phyloP scores from a whole-genome alignment of 2,797 vertebrate genomes.

The Sebastes ruberrimus region DNA sequence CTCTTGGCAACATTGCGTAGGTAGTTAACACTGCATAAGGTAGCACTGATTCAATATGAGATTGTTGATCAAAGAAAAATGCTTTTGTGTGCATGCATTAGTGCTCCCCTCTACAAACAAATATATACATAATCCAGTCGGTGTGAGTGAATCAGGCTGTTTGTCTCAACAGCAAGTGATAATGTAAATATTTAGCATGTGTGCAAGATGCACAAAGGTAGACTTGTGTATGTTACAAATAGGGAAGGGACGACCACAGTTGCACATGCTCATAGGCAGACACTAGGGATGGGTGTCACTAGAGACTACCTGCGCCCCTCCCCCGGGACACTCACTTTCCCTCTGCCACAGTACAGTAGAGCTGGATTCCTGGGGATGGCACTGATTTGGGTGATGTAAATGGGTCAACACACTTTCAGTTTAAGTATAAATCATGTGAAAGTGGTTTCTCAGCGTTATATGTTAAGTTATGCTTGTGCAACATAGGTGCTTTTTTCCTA shows the following conservation, averaged over 20 bases:
- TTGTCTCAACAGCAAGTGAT: slow-evolving; percentile 16
- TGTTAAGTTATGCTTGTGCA: not conserved
- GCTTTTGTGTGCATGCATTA: slow-evolving; percentile 11
- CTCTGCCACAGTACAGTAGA: not conserved
- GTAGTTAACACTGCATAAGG: slow-evolving; percentile 38
- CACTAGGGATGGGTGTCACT: not conserved
- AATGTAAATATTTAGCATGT: slow-evolving; percentile 30
- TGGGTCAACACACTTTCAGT: not conserved
- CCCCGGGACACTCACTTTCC: not conserved
- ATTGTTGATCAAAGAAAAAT: slow-evolving; percentile 18
- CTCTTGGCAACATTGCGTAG: slow-evolving; percentile 27
- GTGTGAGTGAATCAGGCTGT: slow-evolving; percentile 15
- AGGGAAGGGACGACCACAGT: not conserved
- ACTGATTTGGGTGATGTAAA: not conserved
- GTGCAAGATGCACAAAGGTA: not conserved
- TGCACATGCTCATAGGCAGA: not conserved
- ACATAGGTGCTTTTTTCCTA: not conserved
- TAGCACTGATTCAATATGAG: slow-evolving; percentile 11
- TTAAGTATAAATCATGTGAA: not conserved
- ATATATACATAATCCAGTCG: slow-evolving; percentile 9
- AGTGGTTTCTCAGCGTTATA: not conserved
- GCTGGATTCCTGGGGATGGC: not conserved
- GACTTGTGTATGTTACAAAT: not conserved
- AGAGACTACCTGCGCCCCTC: not conserved
- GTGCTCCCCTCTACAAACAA: not conserved